These are phyloP conservation scores for Andrena camellia DNA, from an alignment of 2,888 invertebrate species.

Conservation along the genomic window DNA sequence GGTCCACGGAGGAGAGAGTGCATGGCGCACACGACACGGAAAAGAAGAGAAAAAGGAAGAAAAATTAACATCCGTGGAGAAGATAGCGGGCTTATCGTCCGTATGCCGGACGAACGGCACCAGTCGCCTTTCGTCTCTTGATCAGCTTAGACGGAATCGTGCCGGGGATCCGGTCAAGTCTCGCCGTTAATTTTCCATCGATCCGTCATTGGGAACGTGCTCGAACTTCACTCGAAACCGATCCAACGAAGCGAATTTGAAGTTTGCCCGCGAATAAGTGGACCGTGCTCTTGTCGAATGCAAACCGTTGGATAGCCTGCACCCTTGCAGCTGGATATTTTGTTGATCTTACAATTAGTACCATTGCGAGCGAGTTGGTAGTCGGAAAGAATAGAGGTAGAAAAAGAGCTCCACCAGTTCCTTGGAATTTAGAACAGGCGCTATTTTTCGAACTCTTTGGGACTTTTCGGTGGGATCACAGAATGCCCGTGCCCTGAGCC, in stretches of 20 bases:
- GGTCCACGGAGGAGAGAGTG: not conserved
- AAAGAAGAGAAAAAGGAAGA: slow-evolving; percentile 51
- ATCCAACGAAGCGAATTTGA: too few relatives aligned
- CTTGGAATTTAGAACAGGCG: slow-evolving; percentile 8
- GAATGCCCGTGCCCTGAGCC: not conserved
- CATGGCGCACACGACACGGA: not conserved
- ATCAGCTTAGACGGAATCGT: slow-evolving; percentile 34
- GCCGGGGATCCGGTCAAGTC: not conserved
- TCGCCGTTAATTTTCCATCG: not conserved
- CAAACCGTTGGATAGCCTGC: not conserved
- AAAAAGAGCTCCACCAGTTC: not conserved
- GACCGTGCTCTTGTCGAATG: not conserved
- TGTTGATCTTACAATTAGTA: not conserved
- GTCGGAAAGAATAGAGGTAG: not conserved
- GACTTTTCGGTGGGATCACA: slow-evolving; percentile 4
- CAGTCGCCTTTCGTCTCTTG: slow-evolving; percentile 64
- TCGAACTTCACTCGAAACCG: not conserved
- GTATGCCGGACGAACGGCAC: slow-evolving; percentile 56
- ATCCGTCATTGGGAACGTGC: not conserved
- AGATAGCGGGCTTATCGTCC: slow-evolving; percentile 75
- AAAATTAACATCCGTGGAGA: slow-evolving; percentile 75
- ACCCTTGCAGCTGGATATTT: slow-evolving; percentile 1
- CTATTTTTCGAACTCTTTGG: slow-evolving; percentile 2
- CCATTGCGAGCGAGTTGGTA: not conserved
- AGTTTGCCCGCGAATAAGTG: not conserved